Percentiles rank a stretch among this genome's conserved stretches.
These are phyloP conservation scores for Patiria pectinifera DNA, from an alignment of 53 echinoderm and acorn worm species.

Conservation along the genomic window DNA sequence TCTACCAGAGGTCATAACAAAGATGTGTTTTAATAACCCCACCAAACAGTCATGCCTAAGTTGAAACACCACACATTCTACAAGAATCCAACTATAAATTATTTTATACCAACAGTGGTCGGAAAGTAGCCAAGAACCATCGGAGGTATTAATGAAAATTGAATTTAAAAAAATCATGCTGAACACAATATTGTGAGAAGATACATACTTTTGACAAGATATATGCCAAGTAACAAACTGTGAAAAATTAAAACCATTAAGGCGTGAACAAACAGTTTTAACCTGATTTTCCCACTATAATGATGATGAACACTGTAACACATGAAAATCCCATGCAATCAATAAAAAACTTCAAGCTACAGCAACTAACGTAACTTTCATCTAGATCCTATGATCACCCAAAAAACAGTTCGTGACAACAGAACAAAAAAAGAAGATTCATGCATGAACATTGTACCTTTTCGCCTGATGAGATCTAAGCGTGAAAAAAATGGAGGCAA, in stretches of 20 bases:
- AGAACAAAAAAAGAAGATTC: background rate
- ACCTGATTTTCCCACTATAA: no score
- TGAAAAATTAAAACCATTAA: no score
- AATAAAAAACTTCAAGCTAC: no score
- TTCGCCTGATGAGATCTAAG: slow-evolving; percentile 68
- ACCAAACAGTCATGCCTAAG: background rate
- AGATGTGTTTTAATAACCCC: background rate
- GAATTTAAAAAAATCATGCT: background rate
- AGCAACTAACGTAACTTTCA: no score
- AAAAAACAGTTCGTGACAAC: background rate
- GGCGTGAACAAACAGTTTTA: no score
- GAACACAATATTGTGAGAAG: no score
- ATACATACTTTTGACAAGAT: no score
- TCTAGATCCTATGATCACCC: background rate
- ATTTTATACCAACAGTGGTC: background rate
- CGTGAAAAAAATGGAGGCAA: background rate
- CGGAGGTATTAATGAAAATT: background rate
- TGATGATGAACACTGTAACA: no score
- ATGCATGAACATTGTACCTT: slow-evolving; percentile 58
- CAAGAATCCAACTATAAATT: background rate
- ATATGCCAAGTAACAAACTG: no score
- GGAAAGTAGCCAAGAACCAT: background rate
- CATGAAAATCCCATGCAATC: no score
- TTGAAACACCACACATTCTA: background rate
- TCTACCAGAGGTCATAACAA: background rate